These are phyloP conservation scores for Ramphastos sulfuratus DNA, from an alignment of 2,113 vertebrate species.

Conservation along the genomic window DNA sequence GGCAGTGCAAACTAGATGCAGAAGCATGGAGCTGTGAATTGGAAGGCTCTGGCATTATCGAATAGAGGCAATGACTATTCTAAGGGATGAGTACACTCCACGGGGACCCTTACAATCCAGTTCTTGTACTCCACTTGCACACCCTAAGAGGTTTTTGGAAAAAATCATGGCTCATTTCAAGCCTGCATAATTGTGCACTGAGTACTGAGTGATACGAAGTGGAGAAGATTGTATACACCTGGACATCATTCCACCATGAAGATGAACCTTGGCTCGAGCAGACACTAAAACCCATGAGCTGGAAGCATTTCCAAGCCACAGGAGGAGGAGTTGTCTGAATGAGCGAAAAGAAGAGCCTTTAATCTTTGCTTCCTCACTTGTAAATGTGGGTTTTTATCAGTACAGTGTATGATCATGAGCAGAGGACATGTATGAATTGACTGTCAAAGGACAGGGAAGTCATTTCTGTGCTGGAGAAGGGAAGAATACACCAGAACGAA, in stretches of 20 bases:
- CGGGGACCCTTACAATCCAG: neutral
- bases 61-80: neutral
- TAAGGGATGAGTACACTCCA: neutral
- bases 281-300: neutral
- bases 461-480: neutral
- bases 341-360: neutral
- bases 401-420: neutral
- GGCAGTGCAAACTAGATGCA: neutral
- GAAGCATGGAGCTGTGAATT: neutral
- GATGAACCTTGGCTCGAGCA: neutral
- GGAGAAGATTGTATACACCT: neutral
- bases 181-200: neutral
- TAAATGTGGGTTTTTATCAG: neutral
- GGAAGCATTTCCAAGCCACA: neutral
- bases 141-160: neutral
- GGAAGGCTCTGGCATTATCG: neutral
- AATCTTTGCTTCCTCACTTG: neutral
- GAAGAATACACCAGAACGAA: neutral
- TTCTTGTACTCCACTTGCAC: neutral
- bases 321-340: neutral
- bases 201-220: neutral
- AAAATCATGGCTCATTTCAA: neutral
- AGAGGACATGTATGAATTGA: neutral
- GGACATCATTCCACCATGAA: neutral
- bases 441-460: neutral